Conservation (phyloP, 1,140 invertebrate genomes). For the Laupala kohalensis region DNA sequence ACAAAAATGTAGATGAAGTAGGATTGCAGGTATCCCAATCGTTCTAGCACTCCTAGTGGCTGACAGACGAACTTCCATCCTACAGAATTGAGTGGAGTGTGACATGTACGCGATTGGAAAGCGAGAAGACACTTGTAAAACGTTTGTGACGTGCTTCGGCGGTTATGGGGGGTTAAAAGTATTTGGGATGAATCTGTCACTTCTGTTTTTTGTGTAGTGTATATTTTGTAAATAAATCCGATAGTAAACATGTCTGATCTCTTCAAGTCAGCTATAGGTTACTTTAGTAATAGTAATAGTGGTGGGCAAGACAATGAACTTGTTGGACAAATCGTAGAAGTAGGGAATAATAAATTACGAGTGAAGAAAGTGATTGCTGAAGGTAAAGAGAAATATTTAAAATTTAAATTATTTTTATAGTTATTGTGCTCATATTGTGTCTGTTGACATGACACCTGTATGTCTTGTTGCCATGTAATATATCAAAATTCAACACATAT, state of each 20-base stretch:
- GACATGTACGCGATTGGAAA: background rate
- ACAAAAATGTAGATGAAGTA: no score
- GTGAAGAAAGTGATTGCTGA: constrained; percentile 85
- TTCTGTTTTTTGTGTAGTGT: background rate
- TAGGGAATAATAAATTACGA: constrained; percentile 75
- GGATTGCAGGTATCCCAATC: no score
- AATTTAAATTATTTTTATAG: background rate
- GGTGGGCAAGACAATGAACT: constrained; percentile 66
- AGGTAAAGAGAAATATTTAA: constrained; percentile 44
- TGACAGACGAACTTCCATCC: background rate
- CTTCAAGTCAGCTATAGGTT: constrained; percentile 76
- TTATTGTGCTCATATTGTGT: background rate
- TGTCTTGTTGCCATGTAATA: background rate
- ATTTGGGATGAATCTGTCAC: background rate
- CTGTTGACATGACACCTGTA: background rate
- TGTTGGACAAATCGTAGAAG: constrained; percentile 78
- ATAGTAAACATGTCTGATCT: constrained; percentile 62
- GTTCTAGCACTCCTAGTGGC: background rate
- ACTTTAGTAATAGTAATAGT: constrained; percentile 50
- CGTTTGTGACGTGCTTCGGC: background rate
- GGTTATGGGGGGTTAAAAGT: constrained; percentile 2
- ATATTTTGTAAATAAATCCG: background rate
- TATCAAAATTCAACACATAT: background rate
- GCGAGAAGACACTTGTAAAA: background rate
- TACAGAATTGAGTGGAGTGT: background rate